Percentiles rank a stretch among this genome's conserved stretches.
phyloP scores from a whole-genome alignment of 2,113 vertebrate species.

The Oryzias woworae region DNA sequence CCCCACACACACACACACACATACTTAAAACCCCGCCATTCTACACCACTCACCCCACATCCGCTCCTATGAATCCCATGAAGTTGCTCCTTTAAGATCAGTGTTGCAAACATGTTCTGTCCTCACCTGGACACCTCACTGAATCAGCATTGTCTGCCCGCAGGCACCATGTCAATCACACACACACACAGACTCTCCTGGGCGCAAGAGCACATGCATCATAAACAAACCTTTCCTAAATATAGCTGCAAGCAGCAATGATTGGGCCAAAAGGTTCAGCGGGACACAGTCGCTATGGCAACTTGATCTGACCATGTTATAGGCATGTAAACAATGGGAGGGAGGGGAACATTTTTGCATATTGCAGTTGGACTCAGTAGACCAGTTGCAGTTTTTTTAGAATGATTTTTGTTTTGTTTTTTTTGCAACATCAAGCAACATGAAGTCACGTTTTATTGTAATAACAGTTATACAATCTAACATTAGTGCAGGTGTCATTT shows the following conservation, averaged over 20 bases:
- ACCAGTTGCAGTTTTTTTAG: no score
- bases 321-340: neutral
- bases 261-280: constrained; percentile 6
- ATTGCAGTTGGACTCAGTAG: neutral
- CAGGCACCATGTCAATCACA: constrained; percentile 21
- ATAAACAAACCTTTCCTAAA: constrained; percentile 16
- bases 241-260: constrained; percentile 15
- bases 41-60: neutral
- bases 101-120: constrained; percentile 14
- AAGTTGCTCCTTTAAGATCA: constrained; percentile 12
- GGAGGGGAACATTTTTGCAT: neutral
- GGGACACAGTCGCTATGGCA: constrained; percentile 7
- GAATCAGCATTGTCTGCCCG: constrained; percentile 43
- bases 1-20: neutral
- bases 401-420: no score
- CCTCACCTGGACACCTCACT: constrained; percentile 27
- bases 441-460: no score
- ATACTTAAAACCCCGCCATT: neutral
- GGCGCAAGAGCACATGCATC: constrained; percentile 1
- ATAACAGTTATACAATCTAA: no score
- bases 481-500: no score
- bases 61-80: neutral
- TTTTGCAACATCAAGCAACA: no score
- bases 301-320: constrained; percentile 4
- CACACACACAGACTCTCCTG: constrained; percentile 3